Percentiles rank a stretch among this genome's conserved stretches.
phyloP scores from a whole-genome alignment of 2,888 invertebrate genomes.

The Kryphioiulus occultus region DNA sequence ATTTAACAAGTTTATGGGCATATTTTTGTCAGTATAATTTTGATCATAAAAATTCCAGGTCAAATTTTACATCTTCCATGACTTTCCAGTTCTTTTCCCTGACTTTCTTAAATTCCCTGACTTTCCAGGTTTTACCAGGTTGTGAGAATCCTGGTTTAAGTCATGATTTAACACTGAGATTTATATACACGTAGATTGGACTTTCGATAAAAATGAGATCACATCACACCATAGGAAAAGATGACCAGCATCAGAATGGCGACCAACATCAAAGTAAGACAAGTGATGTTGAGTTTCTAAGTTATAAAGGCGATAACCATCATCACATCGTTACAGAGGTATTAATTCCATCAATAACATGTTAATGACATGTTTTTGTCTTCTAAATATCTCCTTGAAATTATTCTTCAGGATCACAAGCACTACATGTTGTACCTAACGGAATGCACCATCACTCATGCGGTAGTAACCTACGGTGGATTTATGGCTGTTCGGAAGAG shows the following conservation, averaged over 20 bases:
- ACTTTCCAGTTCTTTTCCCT: no score
- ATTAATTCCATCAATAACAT: neutral
- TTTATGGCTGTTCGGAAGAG: neutral
- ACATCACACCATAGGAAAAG: neutral
- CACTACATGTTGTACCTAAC: conserved; percentile 24
- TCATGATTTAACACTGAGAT: no score
- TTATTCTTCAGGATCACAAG: neutral
- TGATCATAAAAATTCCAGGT: no score
- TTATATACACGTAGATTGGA: no score
- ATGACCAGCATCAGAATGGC: neutral
- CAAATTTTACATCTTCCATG: no score
- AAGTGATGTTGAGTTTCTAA: neutral
- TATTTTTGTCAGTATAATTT: no score
- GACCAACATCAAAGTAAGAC: no score
- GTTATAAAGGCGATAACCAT: neutral
- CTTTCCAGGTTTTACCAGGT: no score
- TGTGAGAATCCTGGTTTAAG: no score
- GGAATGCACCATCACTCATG: conserved; percentile 7
- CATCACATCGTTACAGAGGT: neutral
- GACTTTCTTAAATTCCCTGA: no score
- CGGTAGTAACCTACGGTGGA: neutral
- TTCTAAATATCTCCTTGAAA: neutral
- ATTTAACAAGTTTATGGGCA: no score
- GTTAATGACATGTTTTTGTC: neutral
- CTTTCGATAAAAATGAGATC: conserved; percentile 12